Evolutionary conservation across 2,797 vertebrate genomes (phyloP).

Genomic region (Acipenser ruthenus): DNA sequence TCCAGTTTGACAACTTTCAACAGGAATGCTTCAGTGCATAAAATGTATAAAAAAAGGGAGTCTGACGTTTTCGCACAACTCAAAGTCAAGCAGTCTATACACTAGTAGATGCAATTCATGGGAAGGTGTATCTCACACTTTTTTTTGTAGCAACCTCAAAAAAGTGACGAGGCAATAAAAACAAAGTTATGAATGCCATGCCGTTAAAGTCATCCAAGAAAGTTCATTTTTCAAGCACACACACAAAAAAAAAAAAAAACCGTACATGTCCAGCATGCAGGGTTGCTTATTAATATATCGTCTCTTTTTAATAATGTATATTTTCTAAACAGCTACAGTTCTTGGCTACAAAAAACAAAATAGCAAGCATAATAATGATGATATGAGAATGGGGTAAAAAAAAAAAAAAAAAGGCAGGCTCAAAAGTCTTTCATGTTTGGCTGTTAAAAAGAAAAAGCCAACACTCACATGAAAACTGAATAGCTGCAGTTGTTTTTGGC

Average conservation of each 20-base stretch:
- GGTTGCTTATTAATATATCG: constrained; percentile 82
- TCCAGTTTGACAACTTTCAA: constrained; percentile 69
- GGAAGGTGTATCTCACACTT: constrained; percentile 77
- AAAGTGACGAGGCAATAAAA: constrained; percentile 84
- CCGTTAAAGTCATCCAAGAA: constrained; percentile 80
- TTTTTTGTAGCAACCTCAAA: constrained; percentile 84
- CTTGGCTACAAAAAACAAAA: constrained; percentile 79
- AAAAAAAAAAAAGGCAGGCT: constrained; percentile 62
- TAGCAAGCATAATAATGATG: constrained; percentile 83
- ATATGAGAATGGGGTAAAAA: constrained; percentile 81
- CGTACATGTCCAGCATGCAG: constrained; percentile 99
- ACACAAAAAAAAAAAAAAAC: constrained; percentile 61
- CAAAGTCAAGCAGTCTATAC: constrained; percentile 67
- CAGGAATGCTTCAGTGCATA: constrained; percentile 75
- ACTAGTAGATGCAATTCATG: constrained; percentile 66
- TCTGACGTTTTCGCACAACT: constrained; percentile 70
- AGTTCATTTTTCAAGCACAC: constrained; percentile 81
- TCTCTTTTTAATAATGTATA: constrained; percentile 78
- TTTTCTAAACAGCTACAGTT: constrained; percentile 70
- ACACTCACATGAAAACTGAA: constrained; percentile 61
- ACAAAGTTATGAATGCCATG: constrained; percentile 90
- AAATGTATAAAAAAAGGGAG: constrained; percentile 60
- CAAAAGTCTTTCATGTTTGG: constrained; percentile 74
- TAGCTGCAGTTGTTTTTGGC: constrained; percentile 70
- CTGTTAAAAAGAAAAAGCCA: constrained; percentile 55